Evolutionary conservation across 2,888 invertebrate species (phyloP), one percentile per base, ranked within the genome.

Genomic region (Tiliacea aurago): DNA sequence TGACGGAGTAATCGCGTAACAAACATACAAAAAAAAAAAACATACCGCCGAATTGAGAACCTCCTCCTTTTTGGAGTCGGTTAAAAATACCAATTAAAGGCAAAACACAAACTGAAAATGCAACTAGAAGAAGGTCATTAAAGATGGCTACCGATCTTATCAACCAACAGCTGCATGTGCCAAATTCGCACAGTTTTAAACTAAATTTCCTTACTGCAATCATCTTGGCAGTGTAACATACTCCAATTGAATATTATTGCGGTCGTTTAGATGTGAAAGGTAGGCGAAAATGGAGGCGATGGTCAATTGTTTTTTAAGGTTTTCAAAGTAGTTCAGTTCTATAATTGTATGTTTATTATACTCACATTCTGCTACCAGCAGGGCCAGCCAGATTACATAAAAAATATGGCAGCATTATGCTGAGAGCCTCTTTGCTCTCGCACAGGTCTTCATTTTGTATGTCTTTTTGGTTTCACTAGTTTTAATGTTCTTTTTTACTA

Each of bases 161-260:
- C 76, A 55, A 28, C 28, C 28, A 28, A 33, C 45, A 13, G n/a
- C 10, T 63, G 53, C 67, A 61, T 58, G 82, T 82, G 82, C 82
- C 82, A 84, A 82, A 82, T 86, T 86, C 75, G 23, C 66, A 73
- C 86, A 85, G 82, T 90, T 90, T 88, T 87, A 84, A 86, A 89
- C 83, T 84, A 83, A 84, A 90, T 89, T 88, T 88, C 89, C 88
- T 80, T 71, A 33, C 74, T 73, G 78, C 78, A 84, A 84, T 82
- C 81, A 80, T 85, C 81, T 90, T 89, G 90, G 87, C 89, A 83
- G 28, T 51, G 73, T 28, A 62, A 64, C 49, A 13, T 56, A 59
- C 4, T 66, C n/a, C 47, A 43, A 70, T 67, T 20, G 59, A 80
- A 80, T 74, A 61, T 51, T 56, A 67, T 71, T 56, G 53, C 18